Conservation (phyloP, 2,113 vertebrate species). For the Hypomesus transpacificus region DNA sequence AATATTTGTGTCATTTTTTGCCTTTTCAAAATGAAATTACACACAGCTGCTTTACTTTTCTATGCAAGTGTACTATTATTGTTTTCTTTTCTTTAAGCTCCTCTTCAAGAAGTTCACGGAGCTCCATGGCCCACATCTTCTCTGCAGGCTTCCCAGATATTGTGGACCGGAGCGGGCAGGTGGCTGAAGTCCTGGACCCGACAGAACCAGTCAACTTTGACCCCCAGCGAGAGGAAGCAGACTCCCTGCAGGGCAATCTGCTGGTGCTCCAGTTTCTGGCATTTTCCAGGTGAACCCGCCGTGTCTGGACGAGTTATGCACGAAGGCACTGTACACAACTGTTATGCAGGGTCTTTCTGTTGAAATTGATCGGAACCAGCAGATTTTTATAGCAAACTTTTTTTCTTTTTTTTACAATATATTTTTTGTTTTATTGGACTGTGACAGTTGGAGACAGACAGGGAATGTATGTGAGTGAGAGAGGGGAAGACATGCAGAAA, state of each 20-base stretch:
- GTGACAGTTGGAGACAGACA: not conserved
- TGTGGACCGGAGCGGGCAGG: constrained; percentile 70
- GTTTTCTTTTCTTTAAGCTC: constrained; percentile 59
- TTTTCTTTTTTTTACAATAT: not conserved
- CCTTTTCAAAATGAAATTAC: no score
- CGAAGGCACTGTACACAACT: not conserved
- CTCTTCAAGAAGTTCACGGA: constrained; percentile 70
- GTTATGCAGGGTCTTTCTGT: not conserved
- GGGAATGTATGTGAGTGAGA: no score
- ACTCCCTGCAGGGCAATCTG: constrained; percentile 80
- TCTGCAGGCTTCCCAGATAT: constrained; percentile 79
- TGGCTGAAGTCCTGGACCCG: constrained; percentile 74
- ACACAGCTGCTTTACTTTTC: no score
- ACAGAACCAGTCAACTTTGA: constrained; percentile 66
- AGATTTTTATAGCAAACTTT: no score
- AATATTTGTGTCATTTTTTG: no score
- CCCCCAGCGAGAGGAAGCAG: constrained; percentile 76
- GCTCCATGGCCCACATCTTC: constrained; percentile 75
- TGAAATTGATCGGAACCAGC: constrained; percentile 5
- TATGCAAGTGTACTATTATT: no score
- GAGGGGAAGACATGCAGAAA: no score
- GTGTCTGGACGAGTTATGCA: not conserved
- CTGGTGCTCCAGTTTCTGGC: constrained; percentile 89
- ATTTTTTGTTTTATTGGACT: not conserved
- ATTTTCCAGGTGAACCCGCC: constrained; percentile 79